phyloP scores from a whole-genome alignment of 2,888 invertebrate genomes.

The Balanococcus diminutus region DNA sequence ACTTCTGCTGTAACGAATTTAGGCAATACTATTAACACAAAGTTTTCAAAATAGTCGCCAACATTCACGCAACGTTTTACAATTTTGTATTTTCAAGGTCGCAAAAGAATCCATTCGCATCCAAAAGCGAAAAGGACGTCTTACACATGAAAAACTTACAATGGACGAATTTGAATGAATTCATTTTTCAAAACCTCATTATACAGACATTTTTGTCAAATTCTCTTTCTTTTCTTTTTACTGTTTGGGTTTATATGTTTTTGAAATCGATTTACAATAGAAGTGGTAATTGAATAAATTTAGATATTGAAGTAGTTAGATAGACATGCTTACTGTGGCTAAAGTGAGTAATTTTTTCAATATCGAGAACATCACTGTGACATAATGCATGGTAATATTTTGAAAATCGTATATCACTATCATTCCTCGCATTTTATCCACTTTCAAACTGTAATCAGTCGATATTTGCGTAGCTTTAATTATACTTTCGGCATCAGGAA shows the following conservation, averaged over 20 bases:
- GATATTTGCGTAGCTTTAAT: conserved; percentile 44
- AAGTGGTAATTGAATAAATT: neutral
- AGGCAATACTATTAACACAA: neutral
- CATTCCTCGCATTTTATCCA: conserved; percentile 42
- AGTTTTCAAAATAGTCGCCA: neutral
- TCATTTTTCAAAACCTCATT: neutral
- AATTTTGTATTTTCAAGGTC: neutral
- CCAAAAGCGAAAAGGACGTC: neutral
- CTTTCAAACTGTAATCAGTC: conserved; percentile 35
- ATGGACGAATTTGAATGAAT: neutral
- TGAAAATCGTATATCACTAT: conserved; percentile 43
- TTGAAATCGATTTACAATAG: neutral
- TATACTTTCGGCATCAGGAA: conserved; percentile 10
- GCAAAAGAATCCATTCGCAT: neutral
- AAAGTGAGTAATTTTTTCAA: conserved; percentile 39
- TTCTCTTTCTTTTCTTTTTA: neutral
- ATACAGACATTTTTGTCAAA: neutral
- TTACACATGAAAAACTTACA: neutral
- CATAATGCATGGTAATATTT: conserved; percentile 40
- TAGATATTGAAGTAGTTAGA: neutral
- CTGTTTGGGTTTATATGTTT: neutral
- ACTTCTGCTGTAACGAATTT: neutral
- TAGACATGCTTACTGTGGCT: neutral
- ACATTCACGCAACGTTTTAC: neutral
- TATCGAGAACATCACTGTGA: conserved; percentile 22